Percentiles rank a stretch among this genome's conserved stretches.
Conservation (phyloP, 2,888 invertebrate genomes). For the Penaeus monodon region DNA sequence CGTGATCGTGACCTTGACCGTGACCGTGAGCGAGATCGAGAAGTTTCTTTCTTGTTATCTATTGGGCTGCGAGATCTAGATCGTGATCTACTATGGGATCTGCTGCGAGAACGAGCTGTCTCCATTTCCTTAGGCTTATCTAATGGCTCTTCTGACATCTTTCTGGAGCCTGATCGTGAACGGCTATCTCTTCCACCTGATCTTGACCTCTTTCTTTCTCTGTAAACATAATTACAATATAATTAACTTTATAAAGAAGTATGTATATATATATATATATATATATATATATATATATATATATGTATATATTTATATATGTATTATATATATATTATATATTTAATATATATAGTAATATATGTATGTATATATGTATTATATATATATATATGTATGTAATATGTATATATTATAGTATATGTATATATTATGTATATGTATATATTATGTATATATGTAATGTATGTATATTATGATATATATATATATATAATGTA, state of each 20-base stretch:
- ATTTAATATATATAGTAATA: too few relatives aligned
- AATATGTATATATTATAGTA: too few relatives aligned
- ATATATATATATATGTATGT: too few relatives aligned
- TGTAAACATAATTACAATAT: neutral
- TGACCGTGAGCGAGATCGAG: conserved; percentile 30
- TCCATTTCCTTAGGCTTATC: conserved; percentile 15
- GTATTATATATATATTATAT: too few relatives aligned
- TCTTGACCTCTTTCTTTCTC: conserved; percentile 33
- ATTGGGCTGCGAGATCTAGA: conserved; percentile 34
- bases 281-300: too few relatives aligned
- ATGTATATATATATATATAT: neutral
- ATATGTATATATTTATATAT: too few relatives aligned
- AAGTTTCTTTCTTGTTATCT: neutral
- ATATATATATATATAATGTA: too few relatives aligned
- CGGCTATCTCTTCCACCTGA: conserved; percentile 43
- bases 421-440: too few relatives aligned
- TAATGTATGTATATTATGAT: too few relatives aligned
- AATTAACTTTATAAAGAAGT: neutral
- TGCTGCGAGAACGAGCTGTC: neutral
- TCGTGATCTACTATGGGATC: conserved; percentile 37
- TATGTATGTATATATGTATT: too few relatives aligned
- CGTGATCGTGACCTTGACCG: conserved; percentile 52
- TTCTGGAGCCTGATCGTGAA: conserved; percentile 33
- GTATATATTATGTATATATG: too few relatives aligned
- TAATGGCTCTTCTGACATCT: conserved; percentile 29